Percentiles rank a stretch among this genome's conserved stretches.
These are phyloP conservation scores for Daphoenositta chrysoptera DNA, from an alignment of 2,113 vertebrate genomes.

Conservation along the genomic window DNA sequence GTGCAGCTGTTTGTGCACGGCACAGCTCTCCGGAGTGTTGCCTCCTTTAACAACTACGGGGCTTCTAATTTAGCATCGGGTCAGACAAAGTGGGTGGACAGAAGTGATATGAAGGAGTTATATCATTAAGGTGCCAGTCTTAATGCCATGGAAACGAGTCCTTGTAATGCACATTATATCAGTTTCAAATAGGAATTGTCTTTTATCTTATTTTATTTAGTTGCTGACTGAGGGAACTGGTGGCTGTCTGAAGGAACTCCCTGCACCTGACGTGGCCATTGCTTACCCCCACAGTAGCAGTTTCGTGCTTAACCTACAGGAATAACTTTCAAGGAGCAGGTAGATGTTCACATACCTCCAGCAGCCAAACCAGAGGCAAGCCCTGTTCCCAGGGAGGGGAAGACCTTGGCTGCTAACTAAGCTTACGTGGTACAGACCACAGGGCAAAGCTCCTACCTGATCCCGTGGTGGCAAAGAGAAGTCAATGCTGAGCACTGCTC, in stretches of 20 bases:
- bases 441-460: neutral
- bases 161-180: neutral
- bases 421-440: neutral
- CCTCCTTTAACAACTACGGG: fast-evolving
- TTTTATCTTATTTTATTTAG: neutral
- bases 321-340: neutral
- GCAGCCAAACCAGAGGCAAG: neutral
- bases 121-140: neutral
- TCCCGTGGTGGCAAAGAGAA: fast-evolving
- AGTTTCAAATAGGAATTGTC: neutral
- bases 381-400: fast-evolving
- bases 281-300: neutral
- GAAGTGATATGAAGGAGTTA: neutral
- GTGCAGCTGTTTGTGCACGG: neutral
- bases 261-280: neutral
- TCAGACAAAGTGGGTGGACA: neutral
- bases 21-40: neutral
- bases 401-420: neutral
- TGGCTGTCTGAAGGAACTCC: neutral
- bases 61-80: neutral
- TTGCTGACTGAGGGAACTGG: neutral
- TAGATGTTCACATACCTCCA: neutral
- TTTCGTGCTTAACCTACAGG: neutral
- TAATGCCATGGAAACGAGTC: neutral
- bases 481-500: neutral